These are phyloP conservation scores for Eilema griseolum DNA, from an alignment of 2,888 invertebrate species.

Conservation along the genomic window DNA sequence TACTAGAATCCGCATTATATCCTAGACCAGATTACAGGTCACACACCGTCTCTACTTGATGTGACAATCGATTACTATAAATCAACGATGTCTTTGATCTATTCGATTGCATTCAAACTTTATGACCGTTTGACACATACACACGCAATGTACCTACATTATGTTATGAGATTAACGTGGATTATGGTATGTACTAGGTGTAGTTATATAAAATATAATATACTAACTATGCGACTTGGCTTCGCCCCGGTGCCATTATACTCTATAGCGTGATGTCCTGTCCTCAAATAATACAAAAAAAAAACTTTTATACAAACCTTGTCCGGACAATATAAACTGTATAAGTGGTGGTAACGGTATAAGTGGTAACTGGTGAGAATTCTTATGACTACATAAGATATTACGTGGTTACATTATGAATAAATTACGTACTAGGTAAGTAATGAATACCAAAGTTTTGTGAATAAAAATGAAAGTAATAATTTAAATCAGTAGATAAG, in stretches of 20 bases:
- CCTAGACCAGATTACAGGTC: conserved; percentile 71
- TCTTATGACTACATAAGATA: background rate
- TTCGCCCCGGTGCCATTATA: too few relatives aligned
- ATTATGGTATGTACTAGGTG: background rate
- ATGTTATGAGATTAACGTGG: background rate
- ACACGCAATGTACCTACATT: background rate
- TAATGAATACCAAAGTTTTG: background rate
- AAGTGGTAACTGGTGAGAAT: background rate
- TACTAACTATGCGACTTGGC: too few relatives aligned
- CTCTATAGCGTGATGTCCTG: too few relatives aligned
- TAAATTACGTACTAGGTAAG: background rate
- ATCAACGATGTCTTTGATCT: conserved; percentile 63
- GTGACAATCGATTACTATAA: conserved; percentile 79
- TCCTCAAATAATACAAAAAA: too few relatives aligned
- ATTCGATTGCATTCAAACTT: conserved; percentile 51
- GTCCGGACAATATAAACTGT: background rate
- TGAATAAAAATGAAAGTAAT: conserved; percentile 1
- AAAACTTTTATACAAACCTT: too few relatives aligned
- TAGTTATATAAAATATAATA: too few relatives aligned
- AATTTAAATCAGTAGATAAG: background rate
- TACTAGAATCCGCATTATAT: conserved; percentile 78
- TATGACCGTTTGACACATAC: conserved; percentile 40
- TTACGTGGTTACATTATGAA: conserved; percentile 4
- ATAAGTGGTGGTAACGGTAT: background rate
- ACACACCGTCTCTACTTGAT: conserved; percentile 61